phyloP scores from a whole-genome alignment of 2,113 vertebrate species.

The Phyllostomus discolor region DNA sequence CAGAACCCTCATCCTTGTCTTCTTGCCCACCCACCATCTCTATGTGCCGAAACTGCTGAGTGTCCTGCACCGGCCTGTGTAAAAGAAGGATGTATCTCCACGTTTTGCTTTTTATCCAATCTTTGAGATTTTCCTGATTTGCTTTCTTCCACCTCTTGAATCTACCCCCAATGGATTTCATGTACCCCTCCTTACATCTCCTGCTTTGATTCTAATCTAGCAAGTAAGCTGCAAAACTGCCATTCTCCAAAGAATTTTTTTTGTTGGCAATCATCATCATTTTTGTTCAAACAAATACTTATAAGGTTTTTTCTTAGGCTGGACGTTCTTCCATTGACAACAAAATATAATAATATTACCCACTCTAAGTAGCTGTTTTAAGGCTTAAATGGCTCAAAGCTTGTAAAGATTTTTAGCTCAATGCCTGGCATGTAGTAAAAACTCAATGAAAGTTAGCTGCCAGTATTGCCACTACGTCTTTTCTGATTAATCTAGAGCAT shows the following conservation, averaged over 20 bases:
- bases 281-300: not conserved
- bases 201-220: not conserved
- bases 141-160: not conserved
- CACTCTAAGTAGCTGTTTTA: not conserved
- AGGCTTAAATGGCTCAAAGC: not conserved
- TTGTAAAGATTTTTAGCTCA: not conserved
- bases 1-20: not conserved
- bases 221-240: not conserved
- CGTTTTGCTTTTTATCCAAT: not conserved
- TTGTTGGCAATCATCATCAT: not conserved
- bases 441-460: not conserved
- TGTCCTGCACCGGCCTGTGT: not conserved
- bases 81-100: not conserved
- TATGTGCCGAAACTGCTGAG: not conserved
- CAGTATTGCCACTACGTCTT: not conserved
- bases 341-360: not conserved
- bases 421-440: not conserved
- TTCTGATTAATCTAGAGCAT: not conserved
- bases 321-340: not conserved
- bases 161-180: not conserved
- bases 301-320: not conserved
- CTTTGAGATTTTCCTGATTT: not conserved
- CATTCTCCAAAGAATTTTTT: not conserved
- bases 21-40: not conserved
- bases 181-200: not conserved